Base-by-base conservation (phyloP, 2,888 invertebrate species). In the Yponomeuta sedellus region DNA sequence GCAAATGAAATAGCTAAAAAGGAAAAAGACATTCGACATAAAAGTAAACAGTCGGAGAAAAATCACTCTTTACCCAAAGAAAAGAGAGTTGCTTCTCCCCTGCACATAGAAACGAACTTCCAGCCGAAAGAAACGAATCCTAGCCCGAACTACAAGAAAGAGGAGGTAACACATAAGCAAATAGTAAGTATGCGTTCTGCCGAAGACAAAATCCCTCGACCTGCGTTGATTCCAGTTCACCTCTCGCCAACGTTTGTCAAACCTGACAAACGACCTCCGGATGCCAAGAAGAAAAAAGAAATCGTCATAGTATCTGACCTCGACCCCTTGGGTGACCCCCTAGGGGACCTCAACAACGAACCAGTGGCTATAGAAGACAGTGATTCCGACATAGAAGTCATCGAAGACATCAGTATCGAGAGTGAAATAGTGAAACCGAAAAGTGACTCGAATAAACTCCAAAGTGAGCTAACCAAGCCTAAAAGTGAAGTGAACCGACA, bases 311-410 rank as follows among this genome's bases (percentile, higher is more conserved):
- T 90, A 1, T 88, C 89, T 0, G 91, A 90, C 44, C 67, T 88
- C 8, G 90, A 90, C 69, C 90, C 91, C 0, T 71, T 90, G 68
- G 75, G 75, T 0, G 87, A 87, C 64, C 44, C 44, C 3, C 16
- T 61, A 34, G 28, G 16, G n/a, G 61, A 61, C n/a, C 16, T 22
- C 61, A 58, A 58, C 58, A 22, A 58, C 2, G 90, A 90, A 67
- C 81, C 88, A 0, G 71, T 87, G 0, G 81, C 85, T 0, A 72
- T 90, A 0, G 91, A 92, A 61, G 92, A 92, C 67, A 91, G 91
- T 70, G 90, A 90, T 70, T 91, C 91, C 82, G 92, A 91, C 57
- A 88, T 92, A 0, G 91, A 91, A 77, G 73, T 91, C 63, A 78
- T 91, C 1, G 90, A 89, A 67, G 66, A 75, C 73, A 56, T 68